Conservation (phyloP, 2,113 vertebrate species). For the Mirounga angustirostris region DNA sequence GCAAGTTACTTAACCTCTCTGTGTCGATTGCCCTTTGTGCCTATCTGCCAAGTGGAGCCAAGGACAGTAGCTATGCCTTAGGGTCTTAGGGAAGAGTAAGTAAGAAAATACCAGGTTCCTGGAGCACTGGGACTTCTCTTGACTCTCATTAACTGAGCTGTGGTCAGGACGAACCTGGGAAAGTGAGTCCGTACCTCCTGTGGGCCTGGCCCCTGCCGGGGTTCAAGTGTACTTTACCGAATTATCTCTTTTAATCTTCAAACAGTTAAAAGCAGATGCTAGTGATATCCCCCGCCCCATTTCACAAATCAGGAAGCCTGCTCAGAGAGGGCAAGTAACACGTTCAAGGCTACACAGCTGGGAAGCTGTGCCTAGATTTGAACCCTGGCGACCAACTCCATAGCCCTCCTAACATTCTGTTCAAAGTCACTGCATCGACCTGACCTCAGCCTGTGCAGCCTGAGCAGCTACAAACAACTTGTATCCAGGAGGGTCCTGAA, state of each 20-base stretch:
- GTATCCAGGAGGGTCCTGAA: not conserved
- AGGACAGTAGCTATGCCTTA: not conserved
- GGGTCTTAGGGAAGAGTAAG: not conserved
- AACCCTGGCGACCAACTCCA: not conserved
- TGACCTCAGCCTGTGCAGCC: not conserved
- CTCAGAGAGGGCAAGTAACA: not conserved
- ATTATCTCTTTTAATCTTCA: not conserved
- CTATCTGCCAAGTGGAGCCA: not conserved
- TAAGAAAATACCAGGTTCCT: not conserved
- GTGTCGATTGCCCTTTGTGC: not conserved
- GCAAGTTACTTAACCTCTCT: not conserved
- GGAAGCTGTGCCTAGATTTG: not conserved
- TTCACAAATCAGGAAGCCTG: not conserved
- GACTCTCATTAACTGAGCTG: not conserved
- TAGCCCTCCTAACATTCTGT: not conserved
- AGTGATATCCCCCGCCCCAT: not conserved
- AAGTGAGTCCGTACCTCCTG: not conserved
- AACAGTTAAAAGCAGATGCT: not conserved
- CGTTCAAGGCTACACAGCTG: not conserved
- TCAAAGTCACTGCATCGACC: not conserved
- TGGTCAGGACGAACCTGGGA: not conserved
- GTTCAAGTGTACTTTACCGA: not conserved
- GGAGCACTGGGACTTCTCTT: not conserved
- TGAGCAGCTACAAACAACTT: not conserved
- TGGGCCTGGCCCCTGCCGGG: not conserved